A percentile compares a stretch with the other conserved stretches of the same genome.
These are phyloP conservation scores for Ephydatia muelleri DNA, from an alignment of 37 sponge, comb jelly and placozoan species.

Conservation along the genomic window DNA sequence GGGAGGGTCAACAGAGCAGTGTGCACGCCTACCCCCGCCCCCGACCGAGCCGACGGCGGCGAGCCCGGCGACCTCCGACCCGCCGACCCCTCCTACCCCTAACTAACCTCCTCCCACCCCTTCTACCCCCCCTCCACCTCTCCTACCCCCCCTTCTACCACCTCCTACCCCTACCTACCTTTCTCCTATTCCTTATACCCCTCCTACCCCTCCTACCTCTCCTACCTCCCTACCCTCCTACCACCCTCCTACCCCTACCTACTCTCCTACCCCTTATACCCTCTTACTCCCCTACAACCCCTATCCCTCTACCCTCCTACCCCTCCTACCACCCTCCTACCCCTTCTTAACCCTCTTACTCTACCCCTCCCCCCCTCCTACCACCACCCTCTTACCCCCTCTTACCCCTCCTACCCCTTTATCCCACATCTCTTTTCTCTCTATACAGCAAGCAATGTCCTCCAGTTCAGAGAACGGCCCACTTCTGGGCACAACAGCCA, in stretches of 20 bases:
- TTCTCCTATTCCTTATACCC: no score
- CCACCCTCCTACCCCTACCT: neutral
- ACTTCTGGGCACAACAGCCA: neutral
- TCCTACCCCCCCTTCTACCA: neutral
- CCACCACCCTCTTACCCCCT: neutral
- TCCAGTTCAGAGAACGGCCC: conserved; percentile 6
- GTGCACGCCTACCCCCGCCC: no score
- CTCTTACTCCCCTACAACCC: neutral
- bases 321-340: neutral
- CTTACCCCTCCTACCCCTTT: neutral
- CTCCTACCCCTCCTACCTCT: no score
- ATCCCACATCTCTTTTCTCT: conserved; percentile 3
- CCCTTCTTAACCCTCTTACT: neutral
- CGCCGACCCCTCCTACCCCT: no score
- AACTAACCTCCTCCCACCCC: no score
- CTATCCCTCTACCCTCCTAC: neutral
- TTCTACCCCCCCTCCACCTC: no score
- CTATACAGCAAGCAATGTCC: conserved; percentile 37
- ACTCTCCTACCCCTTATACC: no score
- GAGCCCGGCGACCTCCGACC: no score
- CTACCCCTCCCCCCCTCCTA: neutral
- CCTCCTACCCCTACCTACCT: neutral
- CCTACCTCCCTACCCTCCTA: no score
- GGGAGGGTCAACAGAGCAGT: no score
- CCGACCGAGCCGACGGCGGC: no score